Base-by-base conservation (phyloP, 2,797 vertebrate species). In the Champsocephalus esox region DNA sequence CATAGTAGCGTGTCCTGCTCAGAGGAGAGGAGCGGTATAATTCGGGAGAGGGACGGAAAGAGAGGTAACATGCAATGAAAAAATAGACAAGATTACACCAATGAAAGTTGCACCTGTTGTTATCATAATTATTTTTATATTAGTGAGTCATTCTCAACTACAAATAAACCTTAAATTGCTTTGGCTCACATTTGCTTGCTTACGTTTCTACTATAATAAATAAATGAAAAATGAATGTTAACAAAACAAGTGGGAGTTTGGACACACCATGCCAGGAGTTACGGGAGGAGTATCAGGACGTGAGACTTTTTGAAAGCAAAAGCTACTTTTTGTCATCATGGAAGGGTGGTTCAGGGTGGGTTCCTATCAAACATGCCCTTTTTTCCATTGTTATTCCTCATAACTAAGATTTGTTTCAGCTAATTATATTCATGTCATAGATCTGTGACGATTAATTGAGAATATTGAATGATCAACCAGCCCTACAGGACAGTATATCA, bases 1-100 rank as follows among this genome's bases (percentile, higher is more conserved):
- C 96, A 87, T 97, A 98, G 96, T 97, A 98, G 89, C 96, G 96
- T 17, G 96, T 95, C 95, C 97, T 98, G 92, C 90, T 93, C 94
- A 82, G 38, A 78, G 71, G 63, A 70, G 34, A 38, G 34, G 34
- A 48, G 28, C 28, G 4, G 28, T 28, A 28, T 28, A 5, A 38
- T 38, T 38, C 8, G 34, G 34, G 63, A 57, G 54, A 9, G 67
- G 64, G 46, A 49, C 38, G n/a, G n/a, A 17, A 60, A 21, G 66
- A 80, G 65, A 74, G 16, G 72, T 46, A 28, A 3, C 66, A 84
- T 67, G 70, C 61, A 82, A 64, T 57, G 64, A 79, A 46, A 88
- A 74, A 66, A 81, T 44, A 54, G 34, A 38, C 34, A 38, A 38
- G 28, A 28, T 28, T 28, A 38, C 34, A 38, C 34, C 0, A 38